phyloP scores from a whole-genome alignment of 2,888 invertebrate species.

The Drosophila kuntzei region DNA sequence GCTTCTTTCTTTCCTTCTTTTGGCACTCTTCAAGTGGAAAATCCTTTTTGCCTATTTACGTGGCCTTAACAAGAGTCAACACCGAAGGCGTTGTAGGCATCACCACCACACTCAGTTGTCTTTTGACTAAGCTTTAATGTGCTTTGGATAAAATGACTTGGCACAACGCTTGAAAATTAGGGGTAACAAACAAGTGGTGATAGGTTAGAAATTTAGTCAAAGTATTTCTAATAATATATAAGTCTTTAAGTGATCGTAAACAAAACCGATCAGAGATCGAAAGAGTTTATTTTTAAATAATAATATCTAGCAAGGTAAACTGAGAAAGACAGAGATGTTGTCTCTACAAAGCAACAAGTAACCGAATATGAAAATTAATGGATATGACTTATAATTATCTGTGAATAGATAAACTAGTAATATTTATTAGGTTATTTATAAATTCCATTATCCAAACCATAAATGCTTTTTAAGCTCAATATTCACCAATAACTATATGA shows the following conservation, averaged over 20 bases:
- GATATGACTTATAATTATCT: too few relatives aligned
- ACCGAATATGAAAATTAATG: too few relatives aligned
- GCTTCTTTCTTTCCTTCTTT: constrained; percentile 43
- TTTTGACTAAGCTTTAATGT: constrained; percentile 43
- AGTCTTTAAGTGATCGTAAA: not conserved
- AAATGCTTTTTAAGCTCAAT: too few relatives aligned
- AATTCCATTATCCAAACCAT: too few relatives aligned
- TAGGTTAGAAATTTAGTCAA: not conserved
- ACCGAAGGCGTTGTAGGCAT: constrained; percentile 45
- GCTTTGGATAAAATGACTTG: constrained; percentile 14
- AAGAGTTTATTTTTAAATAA: too few relatives aligned
- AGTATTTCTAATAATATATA: not conserved
- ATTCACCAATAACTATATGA: too few relatives aligned
- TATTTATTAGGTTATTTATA: too few relatives aligned
- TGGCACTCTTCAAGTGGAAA: constrained; percentile 82
- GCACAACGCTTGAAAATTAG: constrained; percentile 1
- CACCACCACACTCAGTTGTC: constrained; percentile 35
- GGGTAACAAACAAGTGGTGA: not conserved
- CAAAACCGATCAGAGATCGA: too few relatives aligned
- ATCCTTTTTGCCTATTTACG: constrained; percentile 78
- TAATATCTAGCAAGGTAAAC: too few relatives aligned
- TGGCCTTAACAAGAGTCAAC: constrained; percentile 67
- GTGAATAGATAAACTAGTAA: too few relatives aligned
- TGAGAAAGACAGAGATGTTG: too few relatives aligned
- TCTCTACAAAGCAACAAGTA: too few relatives aligned